Percentiles rank a stretch among this genome's conserved stretches.
These are phyloP conservation scores for Melieria omissa DNA, from an alignment of 2,888 invertebrate species.

Conservation along the genomic window DNA sequence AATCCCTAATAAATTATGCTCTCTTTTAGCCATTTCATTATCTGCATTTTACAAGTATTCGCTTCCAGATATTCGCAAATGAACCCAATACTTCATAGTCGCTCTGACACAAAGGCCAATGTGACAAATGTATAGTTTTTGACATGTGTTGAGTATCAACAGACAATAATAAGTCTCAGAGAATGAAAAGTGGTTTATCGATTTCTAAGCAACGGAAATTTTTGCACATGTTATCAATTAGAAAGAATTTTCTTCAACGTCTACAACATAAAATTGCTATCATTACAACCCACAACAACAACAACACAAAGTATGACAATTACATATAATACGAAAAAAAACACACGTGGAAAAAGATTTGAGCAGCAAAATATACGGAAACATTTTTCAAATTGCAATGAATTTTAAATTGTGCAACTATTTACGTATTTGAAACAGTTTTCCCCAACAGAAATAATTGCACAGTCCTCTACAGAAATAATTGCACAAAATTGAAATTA, in stretches of 20 bases:
- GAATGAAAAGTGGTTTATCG: slow-evolving; percentile 20
- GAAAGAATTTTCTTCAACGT: slow-evolving; percentile 31
- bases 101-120: no score
- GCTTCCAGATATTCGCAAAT: no score
- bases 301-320: neutral
- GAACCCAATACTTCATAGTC: no score
- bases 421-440: neutral
- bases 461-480: neutral
- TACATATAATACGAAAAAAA: neutral
- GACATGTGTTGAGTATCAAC: no score
- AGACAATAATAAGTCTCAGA: neutral
- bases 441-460: neutral
- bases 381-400: neutral
- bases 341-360: neutral
- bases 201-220: slow-evolving; percentile 26
- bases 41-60: no score
- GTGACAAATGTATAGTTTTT: no score
- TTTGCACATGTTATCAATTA: slow-evolving; percentile 22
- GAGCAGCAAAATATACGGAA: neutral
- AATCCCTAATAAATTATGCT: no score
- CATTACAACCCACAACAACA: slow-evolving; percentile 3
- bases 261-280: slow-evolving; percentile 25
- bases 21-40: no score
- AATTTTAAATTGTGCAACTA: neutral
- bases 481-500: neutral